These are phyloP conservation scores for Marasmarcha lunaedactyla DNA, from an alignment of 2,888 invertebrate species.

Conservation along the genomic window DNA sequence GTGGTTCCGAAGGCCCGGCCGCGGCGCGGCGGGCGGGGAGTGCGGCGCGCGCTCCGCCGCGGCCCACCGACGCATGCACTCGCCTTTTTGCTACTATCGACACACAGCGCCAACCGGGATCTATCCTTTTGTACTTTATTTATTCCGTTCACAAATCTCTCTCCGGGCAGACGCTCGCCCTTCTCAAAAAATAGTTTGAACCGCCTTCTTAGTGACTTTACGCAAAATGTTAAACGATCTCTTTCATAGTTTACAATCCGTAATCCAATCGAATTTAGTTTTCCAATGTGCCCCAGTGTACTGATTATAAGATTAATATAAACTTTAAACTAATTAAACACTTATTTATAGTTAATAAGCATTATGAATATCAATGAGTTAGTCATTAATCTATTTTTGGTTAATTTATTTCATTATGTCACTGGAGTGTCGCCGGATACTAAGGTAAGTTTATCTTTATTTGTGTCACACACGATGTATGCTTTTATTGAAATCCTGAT, in stretches of 20 bases:
- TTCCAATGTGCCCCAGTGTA: not conserved
- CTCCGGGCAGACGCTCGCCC: conserved; percentile 24
- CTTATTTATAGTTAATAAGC: conserved; percentile 12
- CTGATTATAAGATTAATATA: not conserved
- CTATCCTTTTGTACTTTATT: conserved; percentile 52
- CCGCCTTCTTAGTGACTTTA: no score
- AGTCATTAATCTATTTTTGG: conserved; percentile 41
- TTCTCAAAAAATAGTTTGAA: no score
- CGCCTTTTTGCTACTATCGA: conserved; percentile 33
- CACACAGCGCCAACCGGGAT: conserved; percentile 36
- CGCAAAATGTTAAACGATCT: no score
- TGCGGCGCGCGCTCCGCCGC: conserved; percentile 1
- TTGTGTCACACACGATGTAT: conserved; percentile 5
- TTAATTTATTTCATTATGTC: conserved; percentile 33
- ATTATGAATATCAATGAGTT: conserved; percentile 52
- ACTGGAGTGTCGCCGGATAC: conserved; percentile 36
- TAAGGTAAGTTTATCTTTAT: conserved; percentile 56
- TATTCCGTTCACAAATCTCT: conserved; percentile 55
- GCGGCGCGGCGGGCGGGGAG: conserved; percentile 1
- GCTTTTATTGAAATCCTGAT: not conserved
- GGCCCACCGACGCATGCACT: conserved; percentile 1
- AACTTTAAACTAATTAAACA: conserved; percentile 11
- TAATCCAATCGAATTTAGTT: not conserved
- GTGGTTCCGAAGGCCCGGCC: conserved; percentile 12
- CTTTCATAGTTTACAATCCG: not conserved